A percentile compares a stretch with the other conserved stretches of the same genome.
Evolutionary conservation across 2,888 invertebrate species (phyloP).

Genomic region (Brenthis hecate): DNA sequence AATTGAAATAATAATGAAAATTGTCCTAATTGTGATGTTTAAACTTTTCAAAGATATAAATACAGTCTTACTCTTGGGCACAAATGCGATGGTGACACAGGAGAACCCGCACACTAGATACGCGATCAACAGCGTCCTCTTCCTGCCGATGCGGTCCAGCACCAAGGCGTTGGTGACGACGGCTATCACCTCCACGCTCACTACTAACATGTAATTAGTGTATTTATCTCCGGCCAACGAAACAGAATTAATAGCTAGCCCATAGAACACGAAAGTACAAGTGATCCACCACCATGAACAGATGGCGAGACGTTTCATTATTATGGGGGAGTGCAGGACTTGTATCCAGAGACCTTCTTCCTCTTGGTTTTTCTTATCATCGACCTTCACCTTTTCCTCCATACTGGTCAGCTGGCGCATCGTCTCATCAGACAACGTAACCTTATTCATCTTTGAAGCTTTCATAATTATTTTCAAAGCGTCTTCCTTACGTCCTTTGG

Average conservation of each 20-base stretch:
- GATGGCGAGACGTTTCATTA: slow-evolving; percentile 67
- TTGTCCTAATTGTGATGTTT: background rate
- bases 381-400: slow-evolving; percentile 62
- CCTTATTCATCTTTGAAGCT: slow-evolving; percentile 84
- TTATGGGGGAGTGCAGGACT: slow-evolving; percentile 67
- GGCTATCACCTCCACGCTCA: slow-evolving; percentile 87
- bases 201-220: slow-evolving; percentile 88
- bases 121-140: slow-evolving; percentile 82
- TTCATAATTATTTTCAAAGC: slow-evolving; percentile 84
- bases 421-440: slow-evolving; percentile 72
- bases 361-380: slow-evolving; percentile 52
- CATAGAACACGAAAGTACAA: slow-evolving; percentile 91
- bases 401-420: slow-evolving; percentile 60
- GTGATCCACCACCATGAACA: slow-evolving; percentile 88
- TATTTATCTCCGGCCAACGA: slow-evolving; percentile 89
- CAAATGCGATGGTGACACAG: slow-evolving; percentile 77
- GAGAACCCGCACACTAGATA: slow-evolving; percentile 81
- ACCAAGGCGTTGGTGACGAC: slow-evolving; percentile 85
- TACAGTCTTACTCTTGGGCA: slow-evolving; percentile 68
- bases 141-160: slow-evolving; percentile 85
- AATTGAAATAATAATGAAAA: background rate
- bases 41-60: background rate
- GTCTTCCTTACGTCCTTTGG: slow-evolving; percentile 85
- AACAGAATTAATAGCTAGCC: slow-evolving; percentile 89
- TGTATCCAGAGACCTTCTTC: slow-evolving; percentile 62